phyloP scores from a whole-genome alignment of 2,888 invertebrate species.

The Protodeltote pygarga region DNA sequence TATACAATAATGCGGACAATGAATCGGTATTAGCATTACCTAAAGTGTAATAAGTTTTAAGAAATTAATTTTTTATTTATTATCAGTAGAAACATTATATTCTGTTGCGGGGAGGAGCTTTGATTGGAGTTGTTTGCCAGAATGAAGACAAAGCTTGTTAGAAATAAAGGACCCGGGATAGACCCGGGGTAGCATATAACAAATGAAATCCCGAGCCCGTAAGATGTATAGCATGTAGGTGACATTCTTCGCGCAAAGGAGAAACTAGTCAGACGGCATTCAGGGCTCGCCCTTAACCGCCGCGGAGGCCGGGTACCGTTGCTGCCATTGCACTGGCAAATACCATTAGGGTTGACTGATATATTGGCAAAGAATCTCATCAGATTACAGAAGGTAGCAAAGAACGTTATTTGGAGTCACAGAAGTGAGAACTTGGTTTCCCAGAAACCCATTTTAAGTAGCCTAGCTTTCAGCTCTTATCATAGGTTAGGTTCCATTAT shows the following conservation, averaged over 20 bases:
- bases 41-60: constrained; percentile 7
- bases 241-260: constrained; percentile 76
- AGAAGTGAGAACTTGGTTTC: too few relatives aligned
- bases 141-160: too few relatives aligned
- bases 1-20: constrained; percentile 14
- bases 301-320: constrained; percentile 68
- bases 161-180: constrained; percentile 9
- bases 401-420: too few relatives aligned
- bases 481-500: too few relatives aligned
- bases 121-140: background rate
- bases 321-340: constrained; percentile 59
- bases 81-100: constrained; percentile 1
- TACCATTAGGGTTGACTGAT: constrained; percentile 53
- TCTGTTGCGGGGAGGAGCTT: background rate
- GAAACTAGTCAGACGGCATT: constrained; percentile 81
- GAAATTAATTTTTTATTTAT: too few relatives aligned
- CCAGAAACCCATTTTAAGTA: too few relatives aligned
- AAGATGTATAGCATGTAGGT: constrained; percentile 68
- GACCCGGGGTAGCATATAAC: constrained; percentile 23
- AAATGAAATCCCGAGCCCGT: constrained; percentile 52
- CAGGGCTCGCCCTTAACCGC: constrained; percentile 77
- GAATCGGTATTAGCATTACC: constrained; percentile 4
- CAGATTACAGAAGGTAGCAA: constrained; percentile 12
- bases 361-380: constrained; percentile 5
- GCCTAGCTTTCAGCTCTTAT: too few relatives aligned